Base-by-base conservation (phyloP, 2,113 vertebrate genomes). In the Edolisoma coerulescens region DNA sequence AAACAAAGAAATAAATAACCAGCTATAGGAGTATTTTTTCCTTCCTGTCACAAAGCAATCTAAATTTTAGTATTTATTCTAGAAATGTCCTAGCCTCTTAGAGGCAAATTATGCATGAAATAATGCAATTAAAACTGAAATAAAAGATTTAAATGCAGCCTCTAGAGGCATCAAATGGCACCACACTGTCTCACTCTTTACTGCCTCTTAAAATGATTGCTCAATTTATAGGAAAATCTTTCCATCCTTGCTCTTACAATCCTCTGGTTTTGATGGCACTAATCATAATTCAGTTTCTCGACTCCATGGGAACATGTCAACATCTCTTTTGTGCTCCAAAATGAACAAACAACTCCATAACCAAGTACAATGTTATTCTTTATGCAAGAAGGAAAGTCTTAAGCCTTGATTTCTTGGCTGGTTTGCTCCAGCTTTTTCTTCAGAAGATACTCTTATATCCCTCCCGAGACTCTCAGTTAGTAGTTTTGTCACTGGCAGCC, bases 31-130 rank as follows among this genome's bases (percentile, higher is more conserved):
- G 42, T 67, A 52, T 17, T 44, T 94, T 94, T 75, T 28, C 30
- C 20, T 90, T 86, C 56, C 79, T 87, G 93, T 94, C 95, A 94
- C 79, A 92, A 78, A 93, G 83, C 60, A 86, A 90, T 95, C 92
- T 92, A 70, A 93, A 93, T 90, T 93, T 88, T 84, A 96, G 83
- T 81, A 93, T 96, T 96, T 95, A 81, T 96, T 89, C 79, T 81
- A 84, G 64, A 92, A 92, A 84, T 84, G 79, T 95, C 93, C 41
- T 95, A 90, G 86, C 44, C 95, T 95, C 41, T 96, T 93, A 86
- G 32, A 96, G 45, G 83, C n/a, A 96, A 95, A 94, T 96, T 96
- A 97, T 95, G 96, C 93, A 90, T 90, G 82, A 97, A 97, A 95
- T 89, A 96, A 87, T 91, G 90, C 92, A 96, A 97, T 96, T 95